Percentiles rank a stretch among this genome's conserved stretches.
Conservation (phyloP, 2,888 invertebrate species). For the Cataglyphis altisquamis region DNA sequence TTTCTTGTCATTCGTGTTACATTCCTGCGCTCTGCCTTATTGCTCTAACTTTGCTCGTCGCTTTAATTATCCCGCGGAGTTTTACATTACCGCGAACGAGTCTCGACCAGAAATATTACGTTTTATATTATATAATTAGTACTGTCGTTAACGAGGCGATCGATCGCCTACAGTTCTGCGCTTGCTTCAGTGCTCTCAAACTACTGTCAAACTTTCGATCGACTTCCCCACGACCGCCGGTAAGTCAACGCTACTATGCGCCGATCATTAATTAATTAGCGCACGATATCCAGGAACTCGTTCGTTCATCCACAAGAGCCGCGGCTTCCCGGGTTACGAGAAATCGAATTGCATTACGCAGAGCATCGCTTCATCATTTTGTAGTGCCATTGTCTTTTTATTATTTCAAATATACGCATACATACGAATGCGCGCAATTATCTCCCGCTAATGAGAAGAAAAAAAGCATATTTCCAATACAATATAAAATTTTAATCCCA, state of each 20-base stretch:
- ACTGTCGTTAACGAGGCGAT: slow-evolving; percentile 53
- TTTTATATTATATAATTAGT: slow-evolving; percentile 52
- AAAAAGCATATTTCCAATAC: slow-evolving; percentile 9
- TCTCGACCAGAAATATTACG: slow-evolving; percentile 38
- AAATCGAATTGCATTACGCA: slow-evolving; percentile 39
- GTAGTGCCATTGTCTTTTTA: slow-evolving; percentile 10
- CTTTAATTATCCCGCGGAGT: slow-evolving; percentile 45
- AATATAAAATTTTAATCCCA: not conserved
- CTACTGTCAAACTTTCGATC: slow-evolving; percentile 36
- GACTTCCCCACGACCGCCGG: slow-evolving; percentile 32
- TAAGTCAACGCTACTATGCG: not conserved
- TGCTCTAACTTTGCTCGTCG: slow-evolving; percentile 37
- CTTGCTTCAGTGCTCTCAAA: slow-evolving; percentile 5
- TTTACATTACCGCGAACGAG: slow-evolving; percentile 42
- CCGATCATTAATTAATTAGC: slow-evolving; percentile 54
- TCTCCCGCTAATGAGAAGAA: slow-evolving; percentile 16
- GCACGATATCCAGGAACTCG: slow-evolving; percentile 24
- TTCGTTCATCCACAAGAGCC: slow-evolving; percentile 19
- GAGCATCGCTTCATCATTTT: not conserved
- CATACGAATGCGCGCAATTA: slow-evolving; percentile 16
- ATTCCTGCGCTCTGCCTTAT: not conserved
- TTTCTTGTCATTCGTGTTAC: slow-evolving; percentile 29
- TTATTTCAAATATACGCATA: not conserved
- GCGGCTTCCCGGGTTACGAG: slow-evolving; percentile 29
- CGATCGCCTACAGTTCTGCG: slow-evolving; percentile 24